Conservation (phyloP, 2,113 vertebrate species). For the Catharus minimus region DNA sequence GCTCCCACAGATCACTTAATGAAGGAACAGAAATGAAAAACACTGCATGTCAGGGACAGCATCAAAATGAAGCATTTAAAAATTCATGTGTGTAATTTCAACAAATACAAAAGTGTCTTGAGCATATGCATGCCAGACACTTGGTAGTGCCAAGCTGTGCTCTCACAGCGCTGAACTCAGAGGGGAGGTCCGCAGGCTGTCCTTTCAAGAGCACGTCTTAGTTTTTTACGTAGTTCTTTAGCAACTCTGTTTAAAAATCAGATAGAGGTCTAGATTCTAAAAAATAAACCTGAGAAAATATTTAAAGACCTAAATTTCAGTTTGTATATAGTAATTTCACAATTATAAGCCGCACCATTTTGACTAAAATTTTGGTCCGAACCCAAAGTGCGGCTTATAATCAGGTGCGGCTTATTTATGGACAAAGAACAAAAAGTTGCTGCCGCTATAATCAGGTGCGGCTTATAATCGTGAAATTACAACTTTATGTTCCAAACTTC, state of each 20-base stretch:
- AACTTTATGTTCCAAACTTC: neutral
- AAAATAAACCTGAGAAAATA: neutral
- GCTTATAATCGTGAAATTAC: too few species aligned
- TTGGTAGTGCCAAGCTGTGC: neutral
- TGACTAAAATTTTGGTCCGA: too few species aligned
- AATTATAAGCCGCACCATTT: too few species aligned
- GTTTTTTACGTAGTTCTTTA: neutral
- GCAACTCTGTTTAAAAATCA: neutral
- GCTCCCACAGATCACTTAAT: fast-evolving
- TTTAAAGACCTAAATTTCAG: neutral
- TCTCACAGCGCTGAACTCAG: neutral
- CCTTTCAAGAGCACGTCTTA: neutral
- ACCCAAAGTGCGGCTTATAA: too few species aligned
- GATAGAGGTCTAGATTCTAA: neutral
- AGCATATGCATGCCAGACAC: neutral
- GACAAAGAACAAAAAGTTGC: too few species aligned
- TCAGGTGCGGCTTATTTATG: too few species aligned
- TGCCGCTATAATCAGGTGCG: too few species aligned
- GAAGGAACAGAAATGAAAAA: neutral
- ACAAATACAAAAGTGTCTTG: neutral
- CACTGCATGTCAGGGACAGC: neutral
- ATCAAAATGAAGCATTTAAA: neutral
- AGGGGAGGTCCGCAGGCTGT: neutral
- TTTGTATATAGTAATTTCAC: neutral
- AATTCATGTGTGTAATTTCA: neutral